Percentiles rank a stretch among this genome's conserved stretches.
phyloP scores from a whole-genome alignment of 2,113 vertebrate species.

The Murina feae region DNA sequence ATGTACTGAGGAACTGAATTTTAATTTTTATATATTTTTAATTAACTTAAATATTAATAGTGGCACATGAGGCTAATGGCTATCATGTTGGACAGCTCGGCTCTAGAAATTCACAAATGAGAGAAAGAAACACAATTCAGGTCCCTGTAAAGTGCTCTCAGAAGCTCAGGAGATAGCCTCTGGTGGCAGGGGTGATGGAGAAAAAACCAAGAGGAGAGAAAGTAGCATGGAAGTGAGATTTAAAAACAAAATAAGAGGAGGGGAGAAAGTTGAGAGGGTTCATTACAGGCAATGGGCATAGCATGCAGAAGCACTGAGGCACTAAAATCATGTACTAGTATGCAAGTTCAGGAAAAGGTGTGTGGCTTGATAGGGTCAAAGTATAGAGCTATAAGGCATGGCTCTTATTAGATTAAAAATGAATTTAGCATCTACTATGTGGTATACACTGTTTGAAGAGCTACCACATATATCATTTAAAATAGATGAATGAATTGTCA shows the following conservation, averaged over 20 bases:
- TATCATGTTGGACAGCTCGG: background rate
- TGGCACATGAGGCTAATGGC: background rate
- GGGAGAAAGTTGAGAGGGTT: background rate
- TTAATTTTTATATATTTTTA: background rate
- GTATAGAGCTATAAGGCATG: background rate
- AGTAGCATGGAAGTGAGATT: background rate
- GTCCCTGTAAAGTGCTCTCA: background rate
- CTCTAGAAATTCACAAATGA: background rate
- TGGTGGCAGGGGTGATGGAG: background rate
- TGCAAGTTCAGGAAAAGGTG: background rate
- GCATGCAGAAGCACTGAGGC: background rate
- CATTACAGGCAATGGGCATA: background rate
- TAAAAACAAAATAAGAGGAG: background rate
- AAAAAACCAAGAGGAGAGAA: background rate
- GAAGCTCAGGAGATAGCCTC: background rate
- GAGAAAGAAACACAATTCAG: background rate
- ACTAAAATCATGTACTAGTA: background rate
- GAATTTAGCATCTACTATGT: background rate
- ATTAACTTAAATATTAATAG: conserved; percentile 23
- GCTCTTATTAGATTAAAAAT: background rate
- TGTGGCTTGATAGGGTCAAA: background rate
- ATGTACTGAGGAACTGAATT: background rate
- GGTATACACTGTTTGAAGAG: background rate
- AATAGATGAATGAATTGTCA: background rate
- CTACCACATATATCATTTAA: conserved; percentile 4